These are phyloP conservation scores for Neoniphon sammara DNA, from an alignment of 2,797 vertebrate genomes.

Conservation along the genomic window DNA sequence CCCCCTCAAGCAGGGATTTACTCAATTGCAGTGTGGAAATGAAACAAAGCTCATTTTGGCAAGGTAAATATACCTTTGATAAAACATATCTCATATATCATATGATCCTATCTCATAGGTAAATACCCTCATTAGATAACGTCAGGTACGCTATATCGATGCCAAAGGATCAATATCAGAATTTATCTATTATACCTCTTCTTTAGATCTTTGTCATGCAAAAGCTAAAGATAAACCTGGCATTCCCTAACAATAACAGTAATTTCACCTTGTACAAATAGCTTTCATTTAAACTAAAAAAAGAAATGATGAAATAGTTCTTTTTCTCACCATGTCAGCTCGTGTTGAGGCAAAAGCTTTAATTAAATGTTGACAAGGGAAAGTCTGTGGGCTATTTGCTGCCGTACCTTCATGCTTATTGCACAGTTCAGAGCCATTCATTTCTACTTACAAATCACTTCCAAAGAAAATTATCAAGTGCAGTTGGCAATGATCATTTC, in stretches of 20 bases:
- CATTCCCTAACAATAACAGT: background rate
- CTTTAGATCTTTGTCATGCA: too few species aligned
- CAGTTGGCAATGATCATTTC: background rate
- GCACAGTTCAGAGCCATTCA: slow-evolving; percentile 7
- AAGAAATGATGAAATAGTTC: slow-evolving; percentile 27
- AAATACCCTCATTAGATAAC: background rate
- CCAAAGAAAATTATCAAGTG: slow-evolving; percentile 5
- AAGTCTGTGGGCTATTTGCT: slow-evolving; percentile 22
- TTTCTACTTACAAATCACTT: slow-evolving; percentile 17
- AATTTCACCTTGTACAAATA: background rate
- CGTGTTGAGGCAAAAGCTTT: slow-evolving; percentile 11
- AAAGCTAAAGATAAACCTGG: background rate
- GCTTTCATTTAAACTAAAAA: slow-evolving; percentile 17
- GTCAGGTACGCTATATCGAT: background rate
- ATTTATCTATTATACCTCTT: too few species aligned
- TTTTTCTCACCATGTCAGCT: slow-evolving; percentile 4
- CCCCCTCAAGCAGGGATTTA: background rate
- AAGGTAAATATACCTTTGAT: background rate
- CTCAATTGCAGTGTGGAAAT: background rate
- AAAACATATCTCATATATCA: background rate
- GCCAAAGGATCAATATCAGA: background rate
- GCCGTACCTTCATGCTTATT: slow-evolving; percentile 16
- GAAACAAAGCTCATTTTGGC: slow-evolving; percentile 16
- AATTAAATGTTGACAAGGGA: slow-evolving; percentile 46
- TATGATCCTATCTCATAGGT: background rate